These are phyloP conservation scores for Dendroctonus valens DNA, from an alignment of 1,140 invertebrate species.

Conservation along the genomic window DNA sequence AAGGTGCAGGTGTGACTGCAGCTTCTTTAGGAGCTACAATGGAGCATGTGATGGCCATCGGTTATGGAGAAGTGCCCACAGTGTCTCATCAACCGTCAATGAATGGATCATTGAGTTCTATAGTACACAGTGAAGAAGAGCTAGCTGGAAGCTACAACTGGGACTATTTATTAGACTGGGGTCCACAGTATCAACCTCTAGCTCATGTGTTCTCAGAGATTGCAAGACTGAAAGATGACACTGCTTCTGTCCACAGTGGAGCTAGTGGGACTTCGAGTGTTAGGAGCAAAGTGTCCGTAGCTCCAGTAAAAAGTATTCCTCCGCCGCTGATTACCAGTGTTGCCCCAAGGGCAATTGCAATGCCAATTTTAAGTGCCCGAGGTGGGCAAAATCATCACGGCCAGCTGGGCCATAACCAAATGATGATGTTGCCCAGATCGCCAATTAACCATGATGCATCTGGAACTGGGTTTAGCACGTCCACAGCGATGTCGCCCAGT, in stretches of 20 bases:
- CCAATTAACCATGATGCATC: constrained; percentile 74
- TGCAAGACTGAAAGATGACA: constrained; percentile 91
- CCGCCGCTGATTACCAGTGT: constrained; percentile 80
- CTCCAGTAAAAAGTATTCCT: constrained; percentile 60
- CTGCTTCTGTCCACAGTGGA: constrained; percentile 73
- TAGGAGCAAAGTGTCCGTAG: constrained; percentile 63
- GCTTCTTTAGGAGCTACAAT: constrained; percentile 54
- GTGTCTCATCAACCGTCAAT: constrained; percentile 79
- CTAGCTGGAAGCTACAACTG: constrained; percentile 97
- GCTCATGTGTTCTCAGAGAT: constrained; percentile 98
- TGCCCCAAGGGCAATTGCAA: constrained; percentile 76
- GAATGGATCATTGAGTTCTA: constrained; percentile 91
- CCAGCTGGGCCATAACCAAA: constrained; percentile 47
- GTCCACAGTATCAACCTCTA: constrained; percentile 94
- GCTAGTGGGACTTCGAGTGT: constrained; percentile 70
- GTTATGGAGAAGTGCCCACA: constrained; percentile 61
- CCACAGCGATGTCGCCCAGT: constrained; percentile 89
- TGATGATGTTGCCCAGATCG: constrained; percentile 79
- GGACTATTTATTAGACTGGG: constrained; percentile 97
- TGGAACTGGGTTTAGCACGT: constrained; percentile 70
- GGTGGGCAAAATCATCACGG: constrained; percentile 50
- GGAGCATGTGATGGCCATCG: constrained; percentile 63
- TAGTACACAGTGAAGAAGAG: constrained; percentile 96
- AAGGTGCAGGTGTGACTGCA: constrained; percentile 55
- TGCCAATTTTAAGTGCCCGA: constrained; percentile 65